Evolutionary conservation across 2,888 invertebrate genomes (phyloP).

Genomic region (Exephanes ischioxanthus): DNA sequence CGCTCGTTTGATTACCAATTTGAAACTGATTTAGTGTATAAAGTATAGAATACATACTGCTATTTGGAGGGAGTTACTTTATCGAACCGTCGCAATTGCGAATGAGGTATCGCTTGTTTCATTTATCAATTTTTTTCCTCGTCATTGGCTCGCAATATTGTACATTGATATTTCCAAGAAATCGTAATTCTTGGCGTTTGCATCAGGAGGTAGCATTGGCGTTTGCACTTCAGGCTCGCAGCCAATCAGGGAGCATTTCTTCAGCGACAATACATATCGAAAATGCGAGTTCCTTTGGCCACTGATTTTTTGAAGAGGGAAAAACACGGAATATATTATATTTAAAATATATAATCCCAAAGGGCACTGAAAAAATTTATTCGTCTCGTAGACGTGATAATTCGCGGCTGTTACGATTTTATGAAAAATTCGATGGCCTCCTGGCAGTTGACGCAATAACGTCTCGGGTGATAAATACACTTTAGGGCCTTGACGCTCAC

Average conservation of each 20-base stretch:
- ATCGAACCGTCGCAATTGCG: neutral
- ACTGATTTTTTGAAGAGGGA: too few species aligned
- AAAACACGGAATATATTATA: neutral
- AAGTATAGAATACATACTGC: neutral
- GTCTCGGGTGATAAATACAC: conserved; percentile 51
- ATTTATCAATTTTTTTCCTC: neutral
- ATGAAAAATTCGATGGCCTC: conserved; percentile 15
- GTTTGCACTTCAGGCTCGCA: too few species aligned
- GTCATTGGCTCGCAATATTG: neutral
- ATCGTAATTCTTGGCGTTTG: too few species aligned
- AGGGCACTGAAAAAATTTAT: neutral
- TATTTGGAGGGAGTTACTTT: neutral
- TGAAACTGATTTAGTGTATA: conserved; percentile 11
- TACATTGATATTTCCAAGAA: too few species aligned
- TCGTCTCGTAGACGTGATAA: neutral
- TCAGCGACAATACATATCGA: too few species aligned
- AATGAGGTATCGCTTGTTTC: neutral
- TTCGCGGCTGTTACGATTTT: neutral
- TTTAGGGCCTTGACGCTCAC: conserved; percentile 17
- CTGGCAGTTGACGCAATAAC: conserved; percentile 41
- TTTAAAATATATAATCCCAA: too few species aligned
- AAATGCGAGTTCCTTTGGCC: too few species aligned
- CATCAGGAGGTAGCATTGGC: too few species aligned
- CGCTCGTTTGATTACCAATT: conserved; percentile 25
- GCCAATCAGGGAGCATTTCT: too few species aligned